These are phyloP conservation scores for Ailuropoda melanoleuca DNA, from an alignment of 2,113 vertebrate species.

Conservation along the genomic window DNA sequence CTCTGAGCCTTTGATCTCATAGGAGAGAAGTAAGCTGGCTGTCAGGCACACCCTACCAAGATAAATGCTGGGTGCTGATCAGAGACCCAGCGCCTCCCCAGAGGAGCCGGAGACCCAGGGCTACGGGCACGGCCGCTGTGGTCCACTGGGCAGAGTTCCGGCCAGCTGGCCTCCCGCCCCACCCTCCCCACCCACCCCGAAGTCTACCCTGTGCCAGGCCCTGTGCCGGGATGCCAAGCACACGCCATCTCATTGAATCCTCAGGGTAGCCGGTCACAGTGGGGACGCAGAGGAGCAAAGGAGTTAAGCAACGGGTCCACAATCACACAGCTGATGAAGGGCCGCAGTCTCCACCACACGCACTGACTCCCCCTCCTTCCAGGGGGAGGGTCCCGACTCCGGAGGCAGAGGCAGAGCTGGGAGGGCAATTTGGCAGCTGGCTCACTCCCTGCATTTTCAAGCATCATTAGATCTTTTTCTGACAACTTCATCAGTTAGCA, in stretches of 20 bases:
- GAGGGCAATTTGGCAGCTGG: slow-evolving; percentile 72
- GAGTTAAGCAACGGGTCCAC: neutral
- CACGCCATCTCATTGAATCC: neutral
- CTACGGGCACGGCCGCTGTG: neutral
- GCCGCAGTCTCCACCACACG: neutral
- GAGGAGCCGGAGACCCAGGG: neutral
- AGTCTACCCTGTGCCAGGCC: neutral
- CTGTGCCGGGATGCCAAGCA: neutral
- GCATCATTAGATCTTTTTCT: slow-evolving; percentile 78
- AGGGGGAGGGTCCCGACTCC: slow-evolving; percentile 16
- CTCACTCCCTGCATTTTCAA: slow-evolving; percentile 56
- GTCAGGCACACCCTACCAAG: neutral
- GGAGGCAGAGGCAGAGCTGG: slow-evolving; percentile 40
- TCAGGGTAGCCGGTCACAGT: neutral
- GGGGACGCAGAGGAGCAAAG: neutral
- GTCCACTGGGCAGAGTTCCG: neutral
- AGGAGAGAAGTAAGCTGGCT: neutral
- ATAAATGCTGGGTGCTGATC: neutral
- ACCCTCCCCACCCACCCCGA: neutral
- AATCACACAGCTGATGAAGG: neutral
- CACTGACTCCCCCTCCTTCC: neutral
- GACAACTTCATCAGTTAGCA: slow-evolving; percentile 78
- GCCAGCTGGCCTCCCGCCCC: neutral
- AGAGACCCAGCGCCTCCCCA: neutral
- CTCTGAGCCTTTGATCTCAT: neutral